These are phyloP conservation scores for Haemorhous mexicanus DNA, from an alignment of 2,113 vertebrate species.

Conservation along the genomic window DNA sequence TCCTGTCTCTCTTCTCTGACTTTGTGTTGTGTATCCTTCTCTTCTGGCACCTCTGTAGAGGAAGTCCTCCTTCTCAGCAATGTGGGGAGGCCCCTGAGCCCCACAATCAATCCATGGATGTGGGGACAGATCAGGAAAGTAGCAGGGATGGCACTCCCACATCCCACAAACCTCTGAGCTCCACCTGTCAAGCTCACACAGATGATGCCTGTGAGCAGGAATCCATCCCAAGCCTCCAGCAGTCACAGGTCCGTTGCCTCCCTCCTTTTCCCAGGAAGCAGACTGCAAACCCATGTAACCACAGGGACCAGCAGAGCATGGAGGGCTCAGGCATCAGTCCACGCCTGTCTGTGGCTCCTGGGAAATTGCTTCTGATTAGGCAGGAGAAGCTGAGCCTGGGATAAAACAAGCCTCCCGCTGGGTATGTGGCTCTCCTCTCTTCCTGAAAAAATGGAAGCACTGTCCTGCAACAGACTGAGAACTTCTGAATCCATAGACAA, in stretches of 20 bases:
- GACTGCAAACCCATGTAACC: conserved; percentile 2
- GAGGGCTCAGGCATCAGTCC: neutral
- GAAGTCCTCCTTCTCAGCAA: neutral
- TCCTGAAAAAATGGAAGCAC: neutral
- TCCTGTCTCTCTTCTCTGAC: neutral
- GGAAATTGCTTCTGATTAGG: neutral
- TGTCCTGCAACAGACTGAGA: neutral
- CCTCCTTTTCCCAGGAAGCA: neutral
- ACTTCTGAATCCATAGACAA: neutral
- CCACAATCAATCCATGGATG: neutral
- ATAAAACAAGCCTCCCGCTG: neutral
- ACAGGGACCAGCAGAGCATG: neutral
- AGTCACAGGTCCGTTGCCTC: neutral
- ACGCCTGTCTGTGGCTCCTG: neutral
- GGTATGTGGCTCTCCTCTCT: neutral
- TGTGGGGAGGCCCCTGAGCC: neutral
- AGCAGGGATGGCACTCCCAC: neutral
- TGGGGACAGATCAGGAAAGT: neutral
- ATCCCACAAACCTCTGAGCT: neutral
- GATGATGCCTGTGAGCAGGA: neutral
- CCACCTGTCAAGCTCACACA: neutral
- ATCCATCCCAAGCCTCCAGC: neutral
- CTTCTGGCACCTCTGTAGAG: neutral
- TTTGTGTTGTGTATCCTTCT: neutral
- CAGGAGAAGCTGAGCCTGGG: neutral